Conservation (phyloP, 2,888 invertebrate genomes). For the Carpatolechia fugitivella region DNA sequence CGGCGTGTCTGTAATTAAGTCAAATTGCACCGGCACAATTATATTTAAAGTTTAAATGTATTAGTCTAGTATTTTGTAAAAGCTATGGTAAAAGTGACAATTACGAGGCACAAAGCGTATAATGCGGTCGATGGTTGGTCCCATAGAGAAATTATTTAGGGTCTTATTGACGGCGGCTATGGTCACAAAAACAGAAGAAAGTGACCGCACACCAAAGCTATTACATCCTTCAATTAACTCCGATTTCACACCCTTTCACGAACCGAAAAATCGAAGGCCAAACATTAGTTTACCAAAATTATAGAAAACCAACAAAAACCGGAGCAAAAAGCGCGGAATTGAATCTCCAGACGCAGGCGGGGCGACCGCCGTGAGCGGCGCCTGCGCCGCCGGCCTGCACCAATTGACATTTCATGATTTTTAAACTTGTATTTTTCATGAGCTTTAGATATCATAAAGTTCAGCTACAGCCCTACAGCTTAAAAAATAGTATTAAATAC, state of each 20-base stretch:
- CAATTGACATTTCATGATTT: background rate
- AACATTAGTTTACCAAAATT: conserved; percentile 79
- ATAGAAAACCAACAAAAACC: conserved; percentile 73
- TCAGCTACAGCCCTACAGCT: too few relatives aligned
- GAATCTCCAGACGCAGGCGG: conserved; percentile 38
- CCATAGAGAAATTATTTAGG: conserved; percentile 24
- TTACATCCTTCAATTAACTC: conserved; percentile 73
- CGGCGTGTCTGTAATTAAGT: conserved; percentile 45
- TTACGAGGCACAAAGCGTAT: conserved; percentile 29
- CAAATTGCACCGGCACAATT: conserved; percentile 42
- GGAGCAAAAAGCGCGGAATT: conserved; percentile 49
- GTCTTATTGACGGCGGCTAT: conserved; percentile 18
- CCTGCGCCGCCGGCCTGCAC: background rate
- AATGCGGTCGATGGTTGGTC: conserved; percentile 26
- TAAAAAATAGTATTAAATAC: too few relatives aligned
- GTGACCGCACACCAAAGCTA: conserved; percentile 71
- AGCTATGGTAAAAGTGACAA: conserved; percentile 35
- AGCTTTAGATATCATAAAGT: too few relatives aligned
- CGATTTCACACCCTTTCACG: conserved; percentile 78
- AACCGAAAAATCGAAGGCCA: conserved; percentile 79
- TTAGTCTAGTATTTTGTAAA: conserved; percentile 31
- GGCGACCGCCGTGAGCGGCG: conserved; percentile 41
- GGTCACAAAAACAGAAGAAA: conserved; percentile 51
- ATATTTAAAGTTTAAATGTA: conserved; percentile 12
- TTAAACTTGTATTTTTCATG: background rate